These are phyloP conservation scores for Psylliodes chrysocephalus DNA, from an alignment of 2,888 invertebrate genomes.

Conservation along the genomic window DNA sequence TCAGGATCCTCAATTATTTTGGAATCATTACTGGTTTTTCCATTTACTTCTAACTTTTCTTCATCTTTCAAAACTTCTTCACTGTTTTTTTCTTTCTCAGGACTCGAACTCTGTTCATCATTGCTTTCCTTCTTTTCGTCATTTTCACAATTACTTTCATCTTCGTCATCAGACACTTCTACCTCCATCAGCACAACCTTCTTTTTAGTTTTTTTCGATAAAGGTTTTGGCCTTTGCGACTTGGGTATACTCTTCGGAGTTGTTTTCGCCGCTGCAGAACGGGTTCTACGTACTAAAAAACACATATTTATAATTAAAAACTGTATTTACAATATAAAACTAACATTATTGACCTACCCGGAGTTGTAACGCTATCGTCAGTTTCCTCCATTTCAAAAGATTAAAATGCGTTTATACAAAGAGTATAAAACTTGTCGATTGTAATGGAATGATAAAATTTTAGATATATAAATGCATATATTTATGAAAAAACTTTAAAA, in stretches of 20 bases:
- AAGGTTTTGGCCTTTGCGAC: constrained; percentile 50
- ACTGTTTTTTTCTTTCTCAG: constrained; percentile 5
- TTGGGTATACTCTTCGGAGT: constrained; percentile 49
- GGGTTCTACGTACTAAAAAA: constrained; percentile 68
- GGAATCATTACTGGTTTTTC: not conserved
- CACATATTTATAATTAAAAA: no score
- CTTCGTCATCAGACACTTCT: constrained; percentile 65
- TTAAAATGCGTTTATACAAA: no score
- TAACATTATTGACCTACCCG: constrained; percentile 1
- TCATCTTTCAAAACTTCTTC: constrained; percentile 14
- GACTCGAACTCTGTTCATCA: constrained; percentile 42
- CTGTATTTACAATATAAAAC: not conserved
- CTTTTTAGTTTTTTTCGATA: constrained; percentile 60
- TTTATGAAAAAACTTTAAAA: no score
- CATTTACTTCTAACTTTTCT: constrained; percentile 27
- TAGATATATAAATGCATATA: no score
- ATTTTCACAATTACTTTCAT: constrained; percentile 36
- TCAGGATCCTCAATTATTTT: not conserved
- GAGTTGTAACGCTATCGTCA: constrained; percentile 1
- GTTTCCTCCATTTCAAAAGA: constrained; percentile 15
- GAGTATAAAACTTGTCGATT: no score
- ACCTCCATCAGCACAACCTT: constrained; percentile 64
- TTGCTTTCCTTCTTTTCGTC: constrained; percentile 17
- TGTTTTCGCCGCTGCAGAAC: constrained; percentile 65
- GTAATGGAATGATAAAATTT: no score